Evolutionary conservation across 2,888 invertebrate species (phyloP).

Genomic region (Dicyrtoma fusca): DNA sequence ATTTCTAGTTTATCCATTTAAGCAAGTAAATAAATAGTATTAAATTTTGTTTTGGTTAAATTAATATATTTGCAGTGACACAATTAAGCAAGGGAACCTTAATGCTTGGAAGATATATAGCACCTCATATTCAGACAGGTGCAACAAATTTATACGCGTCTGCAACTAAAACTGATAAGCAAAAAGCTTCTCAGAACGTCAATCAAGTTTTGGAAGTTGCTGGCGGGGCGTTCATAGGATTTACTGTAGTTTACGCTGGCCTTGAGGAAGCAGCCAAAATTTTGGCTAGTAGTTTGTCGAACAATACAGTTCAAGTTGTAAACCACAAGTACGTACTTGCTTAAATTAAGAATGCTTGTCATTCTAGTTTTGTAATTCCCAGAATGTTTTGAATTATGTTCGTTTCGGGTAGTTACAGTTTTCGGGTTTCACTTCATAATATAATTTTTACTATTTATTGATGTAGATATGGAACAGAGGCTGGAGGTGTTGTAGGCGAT

Average conservation of each 20-base stretch:
- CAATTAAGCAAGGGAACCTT: conserved; percentile 70
- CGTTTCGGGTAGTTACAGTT: too few relatives aligned
- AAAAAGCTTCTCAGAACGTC: conserved; percentile 65
- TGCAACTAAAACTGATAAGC: conserved; percentile 63
- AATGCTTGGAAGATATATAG: conserved; percentile 69
- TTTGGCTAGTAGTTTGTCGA: conserved; percentile 64
- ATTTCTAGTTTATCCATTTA: conserved; percentile 20
- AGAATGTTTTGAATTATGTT: conserved; percentile 34
- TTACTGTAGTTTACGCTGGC: conserved; percentile 71
- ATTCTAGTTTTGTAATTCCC: too few relatives aligned
- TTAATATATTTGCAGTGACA: conserved; percentile 60
- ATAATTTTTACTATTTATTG: conserved; percentile 25
- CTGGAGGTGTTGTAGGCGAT: conserved; percentile 68
- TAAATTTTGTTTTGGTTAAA: not conserved
- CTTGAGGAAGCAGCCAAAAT: conserved; percentile 72
- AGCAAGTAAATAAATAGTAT: too few relatives aligned
- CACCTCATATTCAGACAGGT: conserved; percentile 70
- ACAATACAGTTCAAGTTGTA: conserved; percentile 75
- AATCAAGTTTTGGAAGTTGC: conserved; percentile 69
- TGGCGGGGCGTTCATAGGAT: conserved; percentile 72
- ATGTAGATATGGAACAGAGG: conserved; percentile 70
- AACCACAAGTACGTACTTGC: conserved; percentile 73
- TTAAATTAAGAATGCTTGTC: too few relatives aligned
- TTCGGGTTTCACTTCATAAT: too few relatives aligned
- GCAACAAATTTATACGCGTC: conserved; percentile 67